Evolutionary conservation across 2,113 vertebrate genomes (phyloP).

Genomic region (Larimichthys polyactis): DNA sequence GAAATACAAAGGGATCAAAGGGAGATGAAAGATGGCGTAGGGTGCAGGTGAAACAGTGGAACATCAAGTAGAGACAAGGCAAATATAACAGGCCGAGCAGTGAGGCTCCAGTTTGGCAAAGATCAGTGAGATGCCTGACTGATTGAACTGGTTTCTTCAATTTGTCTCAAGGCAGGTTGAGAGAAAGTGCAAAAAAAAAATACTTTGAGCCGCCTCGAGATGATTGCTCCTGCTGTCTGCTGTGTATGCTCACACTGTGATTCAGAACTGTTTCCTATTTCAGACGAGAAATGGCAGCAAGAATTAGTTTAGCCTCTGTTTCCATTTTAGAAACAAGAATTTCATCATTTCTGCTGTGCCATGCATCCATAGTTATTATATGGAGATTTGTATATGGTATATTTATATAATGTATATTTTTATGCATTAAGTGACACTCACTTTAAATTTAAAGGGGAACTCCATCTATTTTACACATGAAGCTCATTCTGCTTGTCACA

Average conservation of each 20-base stretch:
- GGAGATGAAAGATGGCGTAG: slow-evolving; percentile 53
- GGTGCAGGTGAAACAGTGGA: slow-evolving; percentile 27
- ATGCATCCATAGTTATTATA: not conserved
- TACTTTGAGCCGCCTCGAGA: not conserved
- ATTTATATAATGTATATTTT: not conserved
- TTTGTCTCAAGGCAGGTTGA: slow-evolving; percentile 23
- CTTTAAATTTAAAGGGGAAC: not conserved
- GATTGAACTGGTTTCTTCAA: slow-evolving; percentile 29
- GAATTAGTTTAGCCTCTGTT: not conserved
- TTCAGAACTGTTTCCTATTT: not conserved
- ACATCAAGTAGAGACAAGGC: not conserved
- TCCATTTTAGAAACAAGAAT: not conserved
- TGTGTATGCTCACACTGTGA: not conserved
- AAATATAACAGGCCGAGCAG: slow-evolving; percentile 8
- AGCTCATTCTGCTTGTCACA: not conserved
- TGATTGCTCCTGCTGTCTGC: not conserved
- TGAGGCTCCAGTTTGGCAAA: not conserved
- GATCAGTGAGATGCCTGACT: slow-evolving; percentile 7
- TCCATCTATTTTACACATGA: not conserved
- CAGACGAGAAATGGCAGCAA: not conserved
- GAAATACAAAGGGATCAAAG: slow-evolving; percentile 63
- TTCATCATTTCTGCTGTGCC: not conserved
- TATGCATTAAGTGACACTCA: too few species aligned
- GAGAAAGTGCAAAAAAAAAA: slow-evolving; percentile 7
- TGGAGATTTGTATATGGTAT: too few species aligned